Percentiles rank a stretch among this genome's conserved stretches.
These are phyloP conservation scores for Erebia palarica DNA, from an alignment of 2,888 invertebrate species.

Conservation along the genomic window DNA sequence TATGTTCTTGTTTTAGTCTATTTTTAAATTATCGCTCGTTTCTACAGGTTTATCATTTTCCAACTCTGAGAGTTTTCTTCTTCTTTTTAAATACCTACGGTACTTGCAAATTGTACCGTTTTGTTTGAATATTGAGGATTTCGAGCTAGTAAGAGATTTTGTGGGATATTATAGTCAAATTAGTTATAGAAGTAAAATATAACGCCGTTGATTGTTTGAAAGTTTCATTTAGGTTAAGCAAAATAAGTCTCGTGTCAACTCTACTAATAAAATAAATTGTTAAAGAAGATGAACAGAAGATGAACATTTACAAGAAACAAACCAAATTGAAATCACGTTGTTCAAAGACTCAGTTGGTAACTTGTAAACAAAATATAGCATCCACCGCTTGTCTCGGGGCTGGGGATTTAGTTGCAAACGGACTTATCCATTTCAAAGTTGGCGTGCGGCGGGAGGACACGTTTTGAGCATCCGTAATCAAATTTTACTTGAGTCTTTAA, in stretches of 20 bases:
- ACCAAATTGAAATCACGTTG: slow-evolving; percentile 15
- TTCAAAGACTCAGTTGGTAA: slow-evolving; percentile 15
- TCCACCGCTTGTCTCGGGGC: background rate
- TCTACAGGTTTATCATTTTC: slow-evolving; percentile 11
- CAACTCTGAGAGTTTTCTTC: slow-evolving; percentile 1
- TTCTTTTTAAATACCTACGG: slow-evolving; percentile 10
- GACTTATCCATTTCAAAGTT: slow-evolving; percentile 74
- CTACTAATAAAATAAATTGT: background rate
- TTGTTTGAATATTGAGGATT: background rate
- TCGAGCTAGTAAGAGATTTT: background rate
- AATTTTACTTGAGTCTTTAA: slow-evolving; percentile 81
- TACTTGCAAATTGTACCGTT: slow-evolving; percentile 1
- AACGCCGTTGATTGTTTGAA: too few species aligned
- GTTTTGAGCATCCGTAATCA: slow-evolving; percentile 77
- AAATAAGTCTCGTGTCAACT: background rate
- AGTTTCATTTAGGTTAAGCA: too few species aligned
- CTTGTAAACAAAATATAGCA: slow-evolving; percentile 11
- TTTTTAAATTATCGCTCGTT: slow-evolving; percentile 15
- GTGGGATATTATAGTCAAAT: too few species aligned
- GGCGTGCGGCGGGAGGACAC: slow-evolving; percentile 67
- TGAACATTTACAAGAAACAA: background rate
- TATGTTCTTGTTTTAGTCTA: slow-evolving; percentile 20
- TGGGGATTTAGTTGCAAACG: slow-evolving; percentile 47
- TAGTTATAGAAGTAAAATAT: too few species aligned
- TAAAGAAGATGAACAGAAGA: background rate